A percentile compares a stretch with the other conserved stretches of the same genome.
These are phyloP conservation scores for Dufourea novaeangliae DNA, from an alignment of 1,140 invertebrate species.

Conservation along the genomic window DNA sequence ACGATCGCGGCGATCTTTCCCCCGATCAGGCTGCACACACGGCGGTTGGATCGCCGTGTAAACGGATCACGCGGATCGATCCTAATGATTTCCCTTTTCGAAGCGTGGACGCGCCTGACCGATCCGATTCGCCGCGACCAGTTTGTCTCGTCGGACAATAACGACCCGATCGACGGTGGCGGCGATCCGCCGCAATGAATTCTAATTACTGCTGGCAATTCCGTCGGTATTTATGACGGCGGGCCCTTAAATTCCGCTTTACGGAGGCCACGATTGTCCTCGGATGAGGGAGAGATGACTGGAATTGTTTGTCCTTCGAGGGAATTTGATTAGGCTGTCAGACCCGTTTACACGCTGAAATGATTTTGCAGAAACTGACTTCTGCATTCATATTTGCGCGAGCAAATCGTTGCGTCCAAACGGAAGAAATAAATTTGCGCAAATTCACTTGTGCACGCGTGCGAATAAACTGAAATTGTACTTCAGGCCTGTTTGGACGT, in stretches of 20 bases:
- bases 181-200: slow-evolving; percentile 32
- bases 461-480: too few relatives aligned
- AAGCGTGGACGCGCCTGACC: slow-evolving; percentile 6
- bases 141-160: slow-evolving; percentile 42
- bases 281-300: neutral
- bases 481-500: too few relatives aligned
- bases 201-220: slow-evolving; percentile 38
- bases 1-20: slow-evolving; percentile 18
- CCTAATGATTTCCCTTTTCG: slow-evolving; percentile 46
- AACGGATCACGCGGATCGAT: slow-evolving; percentile 33
- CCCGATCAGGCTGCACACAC: too few relatives aligned
- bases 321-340: neutral
- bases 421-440: too few relatives aligned
- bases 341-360: too few relatives aligned
- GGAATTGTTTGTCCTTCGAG: neutral
- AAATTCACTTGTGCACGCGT: too few relatives aligned
- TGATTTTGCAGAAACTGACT: too few relatives aligned
- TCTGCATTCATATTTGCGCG: too few relatives aligned
- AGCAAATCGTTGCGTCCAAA: too few relatives aligned
- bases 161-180: slow-evolving; percentile 18
- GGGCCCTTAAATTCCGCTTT: slow-evolving; percentile 16
- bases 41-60: slow-evolving; percentile 26
- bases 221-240: slow-evolving; percentile 34
- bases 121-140: slow-evolving; percentile 21
- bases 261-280: neutral